Base-by-base conservation (phyloP, 2,113 vertebrate species). In the Marmota flaviventris region DNA sequence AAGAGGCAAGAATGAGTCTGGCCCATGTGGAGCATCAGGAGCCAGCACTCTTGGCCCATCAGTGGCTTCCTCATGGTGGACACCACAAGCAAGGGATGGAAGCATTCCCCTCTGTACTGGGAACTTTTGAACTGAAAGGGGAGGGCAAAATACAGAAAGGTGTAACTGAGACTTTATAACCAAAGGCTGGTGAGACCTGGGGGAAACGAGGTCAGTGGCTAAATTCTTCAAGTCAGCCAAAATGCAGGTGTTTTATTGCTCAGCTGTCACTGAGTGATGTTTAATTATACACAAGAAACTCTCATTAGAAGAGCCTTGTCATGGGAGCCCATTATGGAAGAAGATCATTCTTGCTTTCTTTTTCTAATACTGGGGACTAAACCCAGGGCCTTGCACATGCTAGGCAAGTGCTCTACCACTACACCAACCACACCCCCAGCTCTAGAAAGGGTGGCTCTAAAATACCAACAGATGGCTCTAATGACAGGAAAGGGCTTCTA, bases 221-320 rank as follows among this genome's bases (percentile, higher is more conserved):
- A 4, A 85, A 45, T 67, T 85, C 53, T 39, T 24, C 7, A 82
- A 83, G 34, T 83, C 73, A 20, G 58, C 45, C 83, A n/a, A 77
- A 45, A 61, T 39, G 12, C 32, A 79, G 65, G 14, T 16, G 14
- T 75, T 67, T 29, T 51, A 22, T 11, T 85, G n/a, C 14, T 93
- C 39, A 32, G 67, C 29, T 32, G 13, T 16, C 5, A 37, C 1
- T 34, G 18, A 1, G 11, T 25, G 2, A 0, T 18, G 42, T 24
- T 1, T 73, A 75, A 73, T 42, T 45, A 56, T 12, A 78, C 11
- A 70, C 24, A 63, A 17, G 63, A 95, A 63, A 58, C 22, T 3
- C 34, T 89, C 45, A 37, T 37, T 51, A 48, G 29, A 72, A 56
- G 24, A 76, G 9, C 42, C 58, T 45, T 73, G 45, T 53, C 51